These are phyloP conservation scores for Desmodus rotundus DNA, from an alignment of 2,113 vertebrate genomes.

Conservation along the genomic window DNA sequence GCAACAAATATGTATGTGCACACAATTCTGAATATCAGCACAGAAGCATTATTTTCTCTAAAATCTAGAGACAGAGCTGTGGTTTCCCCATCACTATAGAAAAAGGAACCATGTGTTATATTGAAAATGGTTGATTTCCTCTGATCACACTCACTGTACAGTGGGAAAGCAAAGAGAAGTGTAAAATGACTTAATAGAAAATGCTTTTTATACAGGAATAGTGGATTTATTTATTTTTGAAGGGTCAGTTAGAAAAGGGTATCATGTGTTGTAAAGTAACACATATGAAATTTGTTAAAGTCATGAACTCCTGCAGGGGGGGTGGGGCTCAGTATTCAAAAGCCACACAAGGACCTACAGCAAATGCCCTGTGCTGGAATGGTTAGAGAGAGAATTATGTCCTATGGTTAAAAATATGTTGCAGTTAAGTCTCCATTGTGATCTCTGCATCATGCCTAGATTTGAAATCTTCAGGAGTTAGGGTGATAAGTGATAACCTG, in stretches of 20 bases:
- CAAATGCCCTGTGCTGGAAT: not conserved
- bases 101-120: conserved; percentile 21
- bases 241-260: conserved; percentile 43
- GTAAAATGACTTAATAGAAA: conserved; percentile 29
- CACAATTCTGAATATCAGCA: not conserved
- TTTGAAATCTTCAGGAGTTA: not conserved
- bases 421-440: not conserved
- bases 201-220: conserved; percentile 21
- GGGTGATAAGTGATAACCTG: not conserved
- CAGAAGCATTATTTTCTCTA: not conserved
- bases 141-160: not conserved
- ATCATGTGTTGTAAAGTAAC: not conserved
- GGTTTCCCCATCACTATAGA: not conserved
- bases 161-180: not conserved
- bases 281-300: conserved; percentile 41
- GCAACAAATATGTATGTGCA: not conserved
- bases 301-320: not conserved
- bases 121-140: conserved; percentile 40
- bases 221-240: conserved; percentile 27
- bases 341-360: not conserved
- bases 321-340: not conserved
- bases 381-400: not conserved
- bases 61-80: not conserved
- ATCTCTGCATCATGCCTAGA: not conserved
- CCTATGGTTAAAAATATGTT: not conserved